Conservation (phyloP, 2,113 vertebrate species). For the Laticauda colubrina region DNA sequence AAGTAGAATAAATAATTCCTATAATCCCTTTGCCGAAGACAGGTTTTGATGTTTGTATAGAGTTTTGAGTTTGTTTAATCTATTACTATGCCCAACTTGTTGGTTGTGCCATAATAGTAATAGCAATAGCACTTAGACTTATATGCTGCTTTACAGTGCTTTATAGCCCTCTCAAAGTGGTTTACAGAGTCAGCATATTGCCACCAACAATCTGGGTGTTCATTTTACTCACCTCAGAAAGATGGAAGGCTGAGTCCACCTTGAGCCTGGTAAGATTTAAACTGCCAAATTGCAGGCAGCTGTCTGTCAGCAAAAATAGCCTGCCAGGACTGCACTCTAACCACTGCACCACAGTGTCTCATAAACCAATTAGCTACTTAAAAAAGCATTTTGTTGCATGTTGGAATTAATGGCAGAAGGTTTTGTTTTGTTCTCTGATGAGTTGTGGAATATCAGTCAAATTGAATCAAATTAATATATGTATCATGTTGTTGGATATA, state of each 20-base stretch:
- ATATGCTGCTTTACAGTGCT: too few relatives aligned
- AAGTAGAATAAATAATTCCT: conserved; percentile 46
- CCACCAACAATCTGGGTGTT: too few relatives aligned
- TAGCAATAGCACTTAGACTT: too few relatives aligned
- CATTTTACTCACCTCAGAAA: too few relatives aligned
- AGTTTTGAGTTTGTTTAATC: conserved; percentile 52
- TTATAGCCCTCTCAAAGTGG: too few relatives aligned
- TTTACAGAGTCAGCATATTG: too few relatives aligned
- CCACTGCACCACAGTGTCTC: too few relatives aligned
- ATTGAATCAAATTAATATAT: neutral
- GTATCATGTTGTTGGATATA: conserved; percentile 11
- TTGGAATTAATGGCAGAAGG: neutral
- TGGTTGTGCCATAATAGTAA: conserved; percentile 12
- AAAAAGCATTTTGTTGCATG: conserved; percentile 11
- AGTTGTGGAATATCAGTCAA: neutral
- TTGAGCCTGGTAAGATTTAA: too few relatives aligned
- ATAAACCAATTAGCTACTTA: conserved; percentile 28
- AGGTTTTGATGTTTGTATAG: conserved; percentile 41
- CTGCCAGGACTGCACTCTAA: too few relatives aligned
- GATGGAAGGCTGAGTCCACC: too few relatives aligned
- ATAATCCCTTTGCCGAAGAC: conserved; percentile 38
- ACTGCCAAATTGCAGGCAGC: too few relatives aligned
- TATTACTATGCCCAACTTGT: conserved; percentile 13
- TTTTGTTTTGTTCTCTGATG: neutral
- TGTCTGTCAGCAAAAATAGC: too few relatives aligned